Evolutionary conservation across 2,113 vertebrate species (phyloP).

Genomic region (Poecile atricapillus): DNA sequence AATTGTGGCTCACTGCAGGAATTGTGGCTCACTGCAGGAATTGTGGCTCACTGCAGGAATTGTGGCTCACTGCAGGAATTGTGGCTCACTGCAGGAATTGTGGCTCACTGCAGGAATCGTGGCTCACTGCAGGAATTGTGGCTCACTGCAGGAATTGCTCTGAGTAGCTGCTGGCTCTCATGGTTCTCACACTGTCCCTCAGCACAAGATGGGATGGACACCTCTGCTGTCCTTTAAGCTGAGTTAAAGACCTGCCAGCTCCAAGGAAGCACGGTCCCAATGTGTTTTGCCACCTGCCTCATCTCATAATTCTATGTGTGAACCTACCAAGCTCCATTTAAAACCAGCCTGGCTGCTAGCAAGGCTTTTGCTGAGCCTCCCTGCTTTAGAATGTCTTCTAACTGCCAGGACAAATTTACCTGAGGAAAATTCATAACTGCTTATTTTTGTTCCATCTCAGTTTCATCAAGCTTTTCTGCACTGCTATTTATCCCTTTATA

Average conservation of each 20-base stretch:
- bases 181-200: not conserved
- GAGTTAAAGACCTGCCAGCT: not conserved
- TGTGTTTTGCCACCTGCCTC: not conserved
- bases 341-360: not conserved
- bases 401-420: not conserved
- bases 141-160: not conserved
- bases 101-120: not conserved
- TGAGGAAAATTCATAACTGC: not conserved
- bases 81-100: not conserved
- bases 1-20: not conserved
- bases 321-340: not conserved
- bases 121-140: not conserved
- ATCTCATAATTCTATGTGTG: not conserved
- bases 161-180: not conserved
- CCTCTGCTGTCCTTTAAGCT: not conserved
- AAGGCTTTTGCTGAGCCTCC: not conserved
- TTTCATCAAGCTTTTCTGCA: not conserved
- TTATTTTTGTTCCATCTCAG: not conserved
- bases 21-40: not conserved
- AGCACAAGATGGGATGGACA: not conserved
- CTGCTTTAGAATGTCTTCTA: not conserved
- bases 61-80: not conserved
- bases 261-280: fast-evolving
- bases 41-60: not conserved
- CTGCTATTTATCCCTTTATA: not conserved